Evolutionary conservation across 2,797 vertebrate genomes (phyloP).

Genomic region (Taeniopygia guttata): DNA sequence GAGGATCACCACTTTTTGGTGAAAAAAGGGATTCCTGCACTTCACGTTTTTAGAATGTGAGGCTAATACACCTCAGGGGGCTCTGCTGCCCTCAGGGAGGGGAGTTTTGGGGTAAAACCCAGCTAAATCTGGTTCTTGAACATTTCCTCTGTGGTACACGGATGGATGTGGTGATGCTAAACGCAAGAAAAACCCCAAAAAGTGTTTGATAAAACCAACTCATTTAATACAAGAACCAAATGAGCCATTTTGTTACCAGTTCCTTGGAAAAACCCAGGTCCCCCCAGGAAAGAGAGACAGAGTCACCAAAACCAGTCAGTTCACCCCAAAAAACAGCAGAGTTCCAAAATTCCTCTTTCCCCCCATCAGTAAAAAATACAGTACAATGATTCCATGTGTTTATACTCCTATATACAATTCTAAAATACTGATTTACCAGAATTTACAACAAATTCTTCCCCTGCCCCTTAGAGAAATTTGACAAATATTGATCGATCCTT

Average conservation of each 20-base stretch:
- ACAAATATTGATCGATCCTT: background rate
- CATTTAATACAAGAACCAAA: background rate
- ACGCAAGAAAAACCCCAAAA: background rate
- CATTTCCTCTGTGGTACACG: accelerated
- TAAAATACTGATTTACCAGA: background rate
- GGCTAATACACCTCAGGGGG: accelerated
- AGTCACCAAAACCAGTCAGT: accelerated
- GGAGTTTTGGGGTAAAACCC: background rate
- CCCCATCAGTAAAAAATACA: background rate
- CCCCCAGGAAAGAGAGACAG: background rate
- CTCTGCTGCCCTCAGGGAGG: background rate
- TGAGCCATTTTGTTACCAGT: background rate
- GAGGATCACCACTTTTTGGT: background rate
- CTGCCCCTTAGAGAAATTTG: accelerated
- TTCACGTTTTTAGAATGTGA: accelerated
- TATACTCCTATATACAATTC: accelerated
- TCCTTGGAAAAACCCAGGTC: background rate
- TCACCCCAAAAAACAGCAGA: background rate
- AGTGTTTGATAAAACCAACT: background rate
- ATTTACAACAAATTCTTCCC: background rate
- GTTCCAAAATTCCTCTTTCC: background rate
- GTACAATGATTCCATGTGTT: background rate
- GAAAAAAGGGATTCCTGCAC: background rate
- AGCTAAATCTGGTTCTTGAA: accelerated
- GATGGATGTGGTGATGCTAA: background rate